phyloP scores from a whole-genome alignment of 2,113 vertebrate genomes.

The Cynocephalus volans region DNA sequence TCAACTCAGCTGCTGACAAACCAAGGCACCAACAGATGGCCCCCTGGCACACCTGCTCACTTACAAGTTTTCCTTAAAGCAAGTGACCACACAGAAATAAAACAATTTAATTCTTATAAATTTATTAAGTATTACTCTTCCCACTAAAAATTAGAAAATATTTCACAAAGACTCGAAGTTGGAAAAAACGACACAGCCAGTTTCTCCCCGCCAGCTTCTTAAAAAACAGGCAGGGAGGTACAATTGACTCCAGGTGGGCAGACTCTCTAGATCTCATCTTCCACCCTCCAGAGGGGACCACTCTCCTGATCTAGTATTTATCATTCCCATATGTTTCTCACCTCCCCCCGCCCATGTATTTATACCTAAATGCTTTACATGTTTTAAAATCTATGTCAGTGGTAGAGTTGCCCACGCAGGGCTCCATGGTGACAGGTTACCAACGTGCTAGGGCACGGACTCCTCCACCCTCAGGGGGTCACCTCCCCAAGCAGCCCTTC shows the following conservation, averaged over 20 bases:
- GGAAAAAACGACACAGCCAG: background rate
- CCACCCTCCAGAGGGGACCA: background rate
- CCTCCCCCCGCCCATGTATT: background rate
- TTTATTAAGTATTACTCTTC: background rate
- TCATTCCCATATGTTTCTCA: background rate
- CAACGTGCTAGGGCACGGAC: background rate
- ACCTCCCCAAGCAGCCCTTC: background rate
- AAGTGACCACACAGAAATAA: background rate
- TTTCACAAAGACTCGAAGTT: background rate
- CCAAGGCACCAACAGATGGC: rapidly evolving
- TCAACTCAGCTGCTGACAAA: background rate
- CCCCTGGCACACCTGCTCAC: background rate
- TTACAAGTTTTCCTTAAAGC: background rate
- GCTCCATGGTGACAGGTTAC: background rate
- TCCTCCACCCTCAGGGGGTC: background rate
- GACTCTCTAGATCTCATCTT: background rate
- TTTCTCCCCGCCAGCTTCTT: background rate
- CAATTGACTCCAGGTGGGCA: background rate
- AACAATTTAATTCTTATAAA: background rate
- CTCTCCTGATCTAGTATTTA: background rate
- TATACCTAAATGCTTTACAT: background rate
- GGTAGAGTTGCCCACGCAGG: too few species aligned
- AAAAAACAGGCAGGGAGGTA: background rate
- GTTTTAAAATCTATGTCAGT: background rate
- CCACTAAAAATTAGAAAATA: background rate